Conservation (phyloP, 2,888 invertebrate species). For the Leptogaster cylindrica region DNA sequence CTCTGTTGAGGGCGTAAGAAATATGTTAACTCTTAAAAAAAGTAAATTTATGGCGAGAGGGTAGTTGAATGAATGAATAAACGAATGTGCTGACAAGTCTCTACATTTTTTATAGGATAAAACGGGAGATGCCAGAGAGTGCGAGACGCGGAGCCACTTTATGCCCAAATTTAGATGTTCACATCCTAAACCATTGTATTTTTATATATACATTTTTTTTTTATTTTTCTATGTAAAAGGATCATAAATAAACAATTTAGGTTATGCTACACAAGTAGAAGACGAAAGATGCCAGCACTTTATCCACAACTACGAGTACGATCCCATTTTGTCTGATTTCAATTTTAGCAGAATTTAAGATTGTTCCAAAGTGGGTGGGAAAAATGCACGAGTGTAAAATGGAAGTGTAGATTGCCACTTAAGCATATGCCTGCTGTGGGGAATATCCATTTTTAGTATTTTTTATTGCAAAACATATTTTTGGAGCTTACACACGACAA, state of each 20-base stretch:
- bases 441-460: too few relatives aligned
- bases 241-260: conserved; percentile 41
- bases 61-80: conserved; percentile 42
- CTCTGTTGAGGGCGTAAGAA: conserved; percentile 49
- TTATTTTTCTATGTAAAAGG: conserved; percentile 27
- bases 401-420: conserved; percentile 38
- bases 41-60: conserved; percentile 39
- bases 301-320: conserved; percentile 25
- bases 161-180: background rate
- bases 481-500: too few relatives aligned
- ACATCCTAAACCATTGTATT: background rate
- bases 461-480: too few relatives aligned
- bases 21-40: conserved; percentile 48
- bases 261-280: conserved; percentile 23
- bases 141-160: background rate
- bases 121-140: conserved; percentile 19
- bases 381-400: background rate
- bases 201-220: conserved; percentile 16
- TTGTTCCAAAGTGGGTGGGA: conserved; percentile 8
- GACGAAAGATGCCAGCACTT: conserved; percentile 25
- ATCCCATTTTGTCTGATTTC: conserved; percentile 38
- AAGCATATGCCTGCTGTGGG: too few relatives aligned
- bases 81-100: conserved; percentile 45
- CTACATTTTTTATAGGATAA: conserved; percentile 45
- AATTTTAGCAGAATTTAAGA: conserved; percentile 34